Percentiles rank a stretch among this genome's conserved stretches.
phyloP scores from a whole-genome alignment of 1,140 invertebrate species.

The Atta colombica region DNA sequence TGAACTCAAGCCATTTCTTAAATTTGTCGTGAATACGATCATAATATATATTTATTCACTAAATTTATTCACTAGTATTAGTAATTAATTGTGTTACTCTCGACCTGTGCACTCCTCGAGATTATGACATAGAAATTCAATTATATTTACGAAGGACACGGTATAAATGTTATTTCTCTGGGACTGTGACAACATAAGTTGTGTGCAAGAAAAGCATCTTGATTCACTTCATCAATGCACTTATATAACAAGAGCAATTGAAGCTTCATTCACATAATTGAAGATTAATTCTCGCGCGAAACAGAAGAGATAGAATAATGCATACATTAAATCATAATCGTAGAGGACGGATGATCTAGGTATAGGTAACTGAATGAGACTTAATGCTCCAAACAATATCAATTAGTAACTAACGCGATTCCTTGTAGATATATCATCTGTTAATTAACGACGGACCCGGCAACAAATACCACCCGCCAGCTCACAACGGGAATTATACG shows the following conservation, averaged over 20 bases:
- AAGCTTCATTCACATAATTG: neutral
- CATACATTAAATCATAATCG: neutral
- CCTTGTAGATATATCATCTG: neutral
- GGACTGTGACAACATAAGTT: neutral
- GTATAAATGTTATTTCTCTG: neutral
- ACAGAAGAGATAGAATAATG: neutral
- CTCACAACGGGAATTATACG: neutral
- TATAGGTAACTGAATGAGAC: neutral
- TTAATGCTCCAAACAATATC: neutral
- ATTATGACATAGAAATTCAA: neutral
- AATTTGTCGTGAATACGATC: neutral
- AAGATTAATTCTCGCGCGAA: neutral
- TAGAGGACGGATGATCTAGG: neutral
- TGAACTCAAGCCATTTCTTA: neutral
- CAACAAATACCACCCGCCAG: neutral
- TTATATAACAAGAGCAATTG: constrained; percentile 10
- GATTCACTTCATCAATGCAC: neutral
- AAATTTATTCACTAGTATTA: neutral
- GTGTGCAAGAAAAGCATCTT: neutral
- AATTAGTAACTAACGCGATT: constrained; percentile 29
- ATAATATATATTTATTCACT: neutral
- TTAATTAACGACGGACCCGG: constrained; percentile 29
- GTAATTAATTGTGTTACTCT: neutral
- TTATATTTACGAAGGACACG: neutral
- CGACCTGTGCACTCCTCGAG: neutral